These are phyloP conservation scores for Trissonchulus latispiculum DNA, from an alignment of 2,888 invertebrate genomes.

Conservation along the genomic window DNA sequence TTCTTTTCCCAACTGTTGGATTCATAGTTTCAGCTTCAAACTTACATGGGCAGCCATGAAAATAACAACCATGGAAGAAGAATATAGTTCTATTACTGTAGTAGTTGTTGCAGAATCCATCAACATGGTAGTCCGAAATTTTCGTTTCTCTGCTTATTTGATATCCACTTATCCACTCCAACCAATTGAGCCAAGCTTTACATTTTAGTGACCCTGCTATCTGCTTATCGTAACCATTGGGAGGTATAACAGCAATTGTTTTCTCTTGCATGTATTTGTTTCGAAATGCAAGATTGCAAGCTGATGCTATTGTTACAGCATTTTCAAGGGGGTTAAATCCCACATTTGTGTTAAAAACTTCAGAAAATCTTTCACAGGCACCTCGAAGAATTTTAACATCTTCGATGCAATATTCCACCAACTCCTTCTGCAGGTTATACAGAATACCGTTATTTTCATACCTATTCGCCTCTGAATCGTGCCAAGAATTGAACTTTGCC, in stretches of 20 bases:
- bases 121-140: neutral
- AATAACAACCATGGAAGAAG: conserved; percentile 6
- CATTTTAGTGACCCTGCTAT: neutral
- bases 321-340: neutral
- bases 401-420: conserved; percentile 8
- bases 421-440: neutral
- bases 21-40: neutral
- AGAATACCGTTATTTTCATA: neutral
- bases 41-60: conserved; percentile 5
- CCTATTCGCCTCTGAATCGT: neutral
- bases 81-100: neutral
- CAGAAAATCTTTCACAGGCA: neutral
- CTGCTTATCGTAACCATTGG: neutral
- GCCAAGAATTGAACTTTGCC: neutral
- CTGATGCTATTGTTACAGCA: neutral
- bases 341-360: neutral
- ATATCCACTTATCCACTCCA: neutral
- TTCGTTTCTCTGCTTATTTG: conserved; percentile 5
- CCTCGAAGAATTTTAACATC: neutral
- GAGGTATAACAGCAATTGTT: neutral
- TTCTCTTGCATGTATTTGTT: neutral
- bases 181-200: neutral
- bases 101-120: conserved; percentile 4
- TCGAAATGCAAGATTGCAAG: neutral
- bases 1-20: neutral